Base-by-base conservation (phyloP, 2,888 invertebrate species). In the Standfussiana lucernea region DNA sequence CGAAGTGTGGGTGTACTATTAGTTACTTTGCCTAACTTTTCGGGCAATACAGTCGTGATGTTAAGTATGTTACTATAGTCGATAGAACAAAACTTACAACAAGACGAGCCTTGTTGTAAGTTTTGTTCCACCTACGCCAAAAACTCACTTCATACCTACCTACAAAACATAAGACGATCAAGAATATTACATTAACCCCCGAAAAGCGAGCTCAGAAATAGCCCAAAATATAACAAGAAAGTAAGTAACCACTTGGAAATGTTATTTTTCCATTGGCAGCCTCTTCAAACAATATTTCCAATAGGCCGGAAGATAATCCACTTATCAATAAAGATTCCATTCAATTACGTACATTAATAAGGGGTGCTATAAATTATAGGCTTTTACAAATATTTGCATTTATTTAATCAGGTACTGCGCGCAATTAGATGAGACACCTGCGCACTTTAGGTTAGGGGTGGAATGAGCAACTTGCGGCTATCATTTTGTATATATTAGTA, bases 381-480 rank as follows among this genome's bases (percentile, higher is more conserved):
- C 71, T 66, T 88, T 71, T 47, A 75, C 74, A 85, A 88, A 88
- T 88, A 86, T 88, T 88, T 81, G 85, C 83, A 82, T 82, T 82
- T 79, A 80, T 87, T 83, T 87, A 83, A 82, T 86, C 83, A 80
- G 81, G 71, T 78, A 72, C 75, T 66, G 72, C 35, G 88, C 71
- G 56, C 80, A 83, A 86, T 88, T 88, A 83, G 71, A 79, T 64
- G 32, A 40, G 72, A 74, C 87, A 87, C 89, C 87, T 88, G 87
- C 59, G 75, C 56, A 13, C 50, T 56, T 77, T 62, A 85, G 53
- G 71, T 13, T 0, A n/a, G 32, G 11, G 1, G 28, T 15, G 42
- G n/a, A 70, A 68, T 71, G 40, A 32, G 66, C 59, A 15, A 68
- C 37, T 50, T 21, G 1, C 0, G 28, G 37, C 8, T 13, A 70